Evolutionary conservation across 1,140 invertebrate species (phyloP), one percentile per base, ranked within the genome.

Genomic region (Arion vulgaris): DNA sequence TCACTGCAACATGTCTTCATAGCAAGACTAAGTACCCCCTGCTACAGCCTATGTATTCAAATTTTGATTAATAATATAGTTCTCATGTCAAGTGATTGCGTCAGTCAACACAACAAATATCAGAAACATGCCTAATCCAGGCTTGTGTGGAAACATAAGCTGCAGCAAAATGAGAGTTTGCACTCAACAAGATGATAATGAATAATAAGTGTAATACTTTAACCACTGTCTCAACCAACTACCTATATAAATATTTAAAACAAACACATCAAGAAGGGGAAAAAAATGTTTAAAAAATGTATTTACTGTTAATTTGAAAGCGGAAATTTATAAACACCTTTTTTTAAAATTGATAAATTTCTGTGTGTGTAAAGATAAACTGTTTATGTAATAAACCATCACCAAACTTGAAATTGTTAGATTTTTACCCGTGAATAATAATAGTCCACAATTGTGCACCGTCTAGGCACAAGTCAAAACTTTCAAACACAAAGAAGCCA

Each of bases 181-280:
- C 62, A 57, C 23, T 19, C 53, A 66, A 1, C 28, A 66, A 34
- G n/a, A 32, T 32, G 4, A 32, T n/a, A 17, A 66, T 66, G 62
- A n/a, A 26, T 72, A 19, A 68, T 11, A 68, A 36, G 2, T 36
- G 36, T 69, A n/a, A 34, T 69, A 38, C 68, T 34, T 23, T 7
- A n/a, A 72, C 71, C 11, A 39, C 26, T 41, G 71, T 72, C 36
- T 72, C 34, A 39, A 38, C 71, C 71, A 72, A 72, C 71, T 72
- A 72, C 71, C 71, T 72, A 28, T n/a, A n/a, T 9, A 39, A 39
- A 66, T 66, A 11, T 72, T 45, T 39, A 1, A 72, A 72, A 7
- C 17, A 38, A 72, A 72, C 71, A 72, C 19, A 32, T 41, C 2
- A 76, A 76, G 41, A 5, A 53, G 17, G 32, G 23, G 45, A 76